Base-by-base conservation (phyloP, 1,140 invertebrate genomes). In the Aphis gossypii region DNA sequence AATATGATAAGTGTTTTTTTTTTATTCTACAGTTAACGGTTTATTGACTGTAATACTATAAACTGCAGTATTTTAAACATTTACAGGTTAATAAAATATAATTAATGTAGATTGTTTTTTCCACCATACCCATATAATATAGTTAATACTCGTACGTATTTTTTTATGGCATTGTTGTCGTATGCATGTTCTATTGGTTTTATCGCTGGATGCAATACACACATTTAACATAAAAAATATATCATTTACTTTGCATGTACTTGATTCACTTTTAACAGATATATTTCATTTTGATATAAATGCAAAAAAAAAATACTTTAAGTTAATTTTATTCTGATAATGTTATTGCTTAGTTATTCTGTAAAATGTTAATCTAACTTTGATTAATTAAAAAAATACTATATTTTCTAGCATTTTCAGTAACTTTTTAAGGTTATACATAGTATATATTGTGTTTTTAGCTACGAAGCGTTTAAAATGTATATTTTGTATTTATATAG, bases 91-190 rank as follows among this genome's bases (percentile, higher is more conserved):
- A 76, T 76, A 76, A 76, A 76, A 76, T n/a, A 76, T 35, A 76
- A 76, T 76, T 76, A 76, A 76, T 76, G 11, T n/a, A 76, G n/a
- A 76, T 76, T 76, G 60, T 76, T 76, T 76, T 68, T 76, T 76
- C 60, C 23, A n/a, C 60, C 60, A 11, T 76, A 76, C n/a, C 60
- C 11, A 4, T n/a, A n/a, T 76, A 76, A n/a, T n/a, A 76, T 18
- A 76, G 30, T 76, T 76, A 76, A n/a, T n/a, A 76, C 60, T n/a
- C n/a, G 11, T 76, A 18, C 14, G 14, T 18, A 51, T 76, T 76
- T 68, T 68, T 76, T 76, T n/a, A 76, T 35, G 18, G 60, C 60
- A 76, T 76, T 35, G 60, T n/a, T 76, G 60, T 68, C 60, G 60
- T 68, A n/a, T 14, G 30, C 25, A n/a, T 68, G 30, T 76, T 76